These are phyloP conservation scores for Schizopygopsis pylzovi DNA, from an alignment of 2,797 vertebrate genomes.

Conservation along the genomic window DNA sequence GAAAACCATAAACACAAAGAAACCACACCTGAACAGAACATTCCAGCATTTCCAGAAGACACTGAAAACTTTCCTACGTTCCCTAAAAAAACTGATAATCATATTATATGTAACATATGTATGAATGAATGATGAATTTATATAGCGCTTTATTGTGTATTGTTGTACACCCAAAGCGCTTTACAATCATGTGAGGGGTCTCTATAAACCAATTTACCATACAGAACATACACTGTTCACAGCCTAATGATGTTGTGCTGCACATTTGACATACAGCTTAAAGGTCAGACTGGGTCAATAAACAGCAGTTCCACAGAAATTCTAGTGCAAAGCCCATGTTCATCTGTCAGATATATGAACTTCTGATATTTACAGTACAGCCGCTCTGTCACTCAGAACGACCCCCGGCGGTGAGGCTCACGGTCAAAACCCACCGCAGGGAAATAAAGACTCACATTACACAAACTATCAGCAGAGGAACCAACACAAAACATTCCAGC, in stretches of 20 bases:
- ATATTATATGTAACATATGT: background rate
- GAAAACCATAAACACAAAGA: conserved; percentile 50
- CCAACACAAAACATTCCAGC: conserved; percentile 21
- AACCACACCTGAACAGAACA: conserved; percentile 32
- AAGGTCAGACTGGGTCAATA: conserved; percentile 32
- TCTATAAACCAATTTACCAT: background rate
- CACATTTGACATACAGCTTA: conserved; percentile 16
- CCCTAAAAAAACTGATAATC: background rate
- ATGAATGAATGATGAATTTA: too few species aligned
- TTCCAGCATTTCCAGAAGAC: conserved; percentile 41
- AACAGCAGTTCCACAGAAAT: conserved; percentile 1
- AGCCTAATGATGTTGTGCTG: background rate
- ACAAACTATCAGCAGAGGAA: conserved; percentile 23
- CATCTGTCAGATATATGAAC: conserved; percentile 14
- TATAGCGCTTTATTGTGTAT: too few species aligned
- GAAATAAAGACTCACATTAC: conserved; percentile 41
- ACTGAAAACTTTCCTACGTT: background rate
- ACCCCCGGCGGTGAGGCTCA: conserved; percentile 18
- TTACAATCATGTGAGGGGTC: too few species aligned
- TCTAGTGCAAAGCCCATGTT: conserved; percentile 13
- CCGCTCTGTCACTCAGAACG: background rate
- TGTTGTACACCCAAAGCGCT: too few species aligned
- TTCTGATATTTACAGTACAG: conserved; percentile 29
- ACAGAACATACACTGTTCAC: background rate
- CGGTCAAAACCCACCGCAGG: conserved; percentile 16